Conservation (phyloP, 2,888 invertebrate genomes). For the Drosophila lutescens region DNA sequence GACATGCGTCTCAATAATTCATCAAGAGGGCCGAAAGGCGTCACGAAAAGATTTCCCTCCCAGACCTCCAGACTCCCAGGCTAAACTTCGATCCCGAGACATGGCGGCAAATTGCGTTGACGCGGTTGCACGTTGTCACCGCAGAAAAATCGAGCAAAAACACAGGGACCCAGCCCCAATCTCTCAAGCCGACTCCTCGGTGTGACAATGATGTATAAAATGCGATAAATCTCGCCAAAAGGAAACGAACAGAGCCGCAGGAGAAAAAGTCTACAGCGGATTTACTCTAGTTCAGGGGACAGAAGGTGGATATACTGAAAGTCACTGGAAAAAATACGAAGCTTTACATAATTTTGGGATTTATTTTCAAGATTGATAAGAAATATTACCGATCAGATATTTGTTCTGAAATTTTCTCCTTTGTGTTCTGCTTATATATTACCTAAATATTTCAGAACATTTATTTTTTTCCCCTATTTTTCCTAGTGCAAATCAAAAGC, state of each 20-base stretch:
- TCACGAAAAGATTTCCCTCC: constrained; percentile 38
- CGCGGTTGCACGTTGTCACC: constrained; percentile 74
- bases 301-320: constrained; percentile 33
- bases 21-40: constrained; percentile 71
- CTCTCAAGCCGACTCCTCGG: constrained; percentile 29
- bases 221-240: constrained; percentile 71
- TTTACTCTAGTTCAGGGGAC: constrained; percentile 51
- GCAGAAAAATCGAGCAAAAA: constrained; percentile 53
- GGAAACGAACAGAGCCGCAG: constrained; percentile 29
- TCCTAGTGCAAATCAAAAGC: constrained; percentile 27
- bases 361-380: neutral
- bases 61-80: constrained; percentile 13
- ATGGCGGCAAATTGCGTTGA: constrained; percentile 78
- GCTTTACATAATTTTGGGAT: neutral
- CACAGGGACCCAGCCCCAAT: constrained; percentile 43
- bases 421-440: no score
- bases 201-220: constrained; percentile 80
- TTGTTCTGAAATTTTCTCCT: no score
- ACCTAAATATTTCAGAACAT: no score
- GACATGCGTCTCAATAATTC: constrained; percentile 79
- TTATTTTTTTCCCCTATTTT: neutral
- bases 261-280: constrained; percentile 55
- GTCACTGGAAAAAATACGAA: constrained; percentile 4
- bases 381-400: neutral
- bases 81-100: constrained; percentile 68